phyloP scores from a whole-genome alignment of 2,888 invertebrate species.

The Miltochrista miniata region DNA sequence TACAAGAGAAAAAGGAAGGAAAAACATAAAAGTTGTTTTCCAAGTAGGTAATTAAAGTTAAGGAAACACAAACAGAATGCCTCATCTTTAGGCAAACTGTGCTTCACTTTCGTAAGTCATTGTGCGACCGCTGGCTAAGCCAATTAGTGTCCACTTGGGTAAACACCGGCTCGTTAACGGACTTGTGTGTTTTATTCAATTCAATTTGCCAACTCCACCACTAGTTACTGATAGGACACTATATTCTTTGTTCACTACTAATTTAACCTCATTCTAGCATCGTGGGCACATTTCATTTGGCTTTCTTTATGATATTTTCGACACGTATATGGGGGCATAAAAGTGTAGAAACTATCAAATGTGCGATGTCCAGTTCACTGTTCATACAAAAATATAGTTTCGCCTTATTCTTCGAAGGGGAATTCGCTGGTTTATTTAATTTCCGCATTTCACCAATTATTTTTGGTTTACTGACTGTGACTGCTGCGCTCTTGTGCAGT shows the following conservation, averaged over 20 bases:
- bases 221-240: constrained; percentile 75
- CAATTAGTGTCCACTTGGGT: constrained; percentile 83
- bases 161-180: constrained; percentile 82
- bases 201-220: constrained; percentile 77
- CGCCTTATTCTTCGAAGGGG: too few species aligned
- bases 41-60: constrained; percentile 10
- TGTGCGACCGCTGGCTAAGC: constrained; percentile 76
- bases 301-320: constrained; percentile 1
- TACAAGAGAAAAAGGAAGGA: neutral
- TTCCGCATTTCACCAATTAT: too few species aligned
- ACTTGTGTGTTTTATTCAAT: constrained; percentile 83
- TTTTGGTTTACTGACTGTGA: too few species aligned
- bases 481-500: too few species aligned
- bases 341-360: too few species aligned
- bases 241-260: constrained; percentile 61
- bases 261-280: constrained; percentile 48
- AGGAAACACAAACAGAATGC: constrained; percentile 32
- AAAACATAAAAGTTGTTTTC: constrained; percentile 6
- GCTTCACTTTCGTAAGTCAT: constrained; percentile 42
- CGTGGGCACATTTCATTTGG: constrained; percentile 32
- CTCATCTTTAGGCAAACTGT: constrained; percentile 43
- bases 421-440: too few species aligned
- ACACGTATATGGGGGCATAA: neutral
- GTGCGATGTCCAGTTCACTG: too few species aligned
- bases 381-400: too few species aligned